phyloP scores from a whole-genome alignment of 2,113 vertebrate genomes.

The Phalacrocorax brasilianus region DNA sequence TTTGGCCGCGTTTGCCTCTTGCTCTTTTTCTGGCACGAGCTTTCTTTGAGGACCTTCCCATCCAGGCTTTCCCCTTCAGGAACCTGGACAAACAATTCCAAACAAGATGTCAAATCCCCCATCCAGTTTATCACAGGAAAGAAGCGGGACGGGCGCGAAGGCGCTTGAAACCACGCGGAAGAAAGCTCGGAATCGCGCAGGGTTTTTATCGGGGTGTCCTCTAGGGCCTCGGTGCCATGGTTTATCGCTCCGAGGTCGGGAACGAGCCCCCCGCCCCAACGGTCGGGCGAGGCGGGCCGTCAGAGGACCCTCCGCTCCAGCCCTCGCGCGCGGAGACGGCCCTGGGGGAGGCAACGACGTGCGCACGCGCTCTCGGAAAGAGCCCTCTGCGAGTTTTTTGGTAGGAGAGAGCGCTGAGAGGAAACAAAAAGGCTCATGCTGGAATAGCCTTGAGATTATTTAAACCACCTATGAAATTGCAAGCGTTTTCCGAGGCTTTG shows the following conservation, averaged over 20 bases:
- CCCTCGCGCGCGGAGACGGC: not conserved
- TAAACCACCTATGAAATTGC: no score
- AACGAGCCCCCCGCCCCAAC: no score
- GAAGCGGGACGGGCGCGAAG: not conserved
- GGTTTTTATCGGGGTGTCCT: not conserved
- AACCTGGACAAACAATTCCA: not conserved
- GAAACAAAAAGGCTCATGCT: not conserved
- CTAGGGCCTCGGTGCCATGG: not conserved
- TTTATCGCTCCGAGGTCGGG: not conserved
- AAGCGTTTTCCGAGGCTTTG: not conserved
- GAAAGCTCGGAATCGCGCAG: no score
- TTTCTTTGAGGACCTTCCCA: not conserved
- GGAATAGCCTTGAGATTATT: not conserved
- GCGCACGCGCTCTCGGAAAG: not conserved
- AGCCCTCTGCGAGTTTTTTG: not conserved
- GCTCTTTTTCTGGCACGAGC: not conserved
- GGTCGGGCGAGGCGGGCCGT: rapidly evolving
- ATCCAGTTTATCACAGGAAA: not conserved
- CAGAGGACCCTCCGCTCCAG: not conserved
- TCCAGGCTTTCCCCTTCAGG: not conserved
- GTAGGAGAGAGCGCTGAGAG: not conserved
- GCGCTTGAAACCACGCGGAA: not conserved
- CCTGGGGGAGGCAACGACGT: not conserved
- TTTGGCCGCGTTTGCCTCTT: conserved; percentile 41
- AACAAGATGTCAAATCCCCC: not conserved